Evolutionary conservation across 2,797 vertebrate genomes (phyloP).

Genomic region (Lepus oiostolus): DNA sequence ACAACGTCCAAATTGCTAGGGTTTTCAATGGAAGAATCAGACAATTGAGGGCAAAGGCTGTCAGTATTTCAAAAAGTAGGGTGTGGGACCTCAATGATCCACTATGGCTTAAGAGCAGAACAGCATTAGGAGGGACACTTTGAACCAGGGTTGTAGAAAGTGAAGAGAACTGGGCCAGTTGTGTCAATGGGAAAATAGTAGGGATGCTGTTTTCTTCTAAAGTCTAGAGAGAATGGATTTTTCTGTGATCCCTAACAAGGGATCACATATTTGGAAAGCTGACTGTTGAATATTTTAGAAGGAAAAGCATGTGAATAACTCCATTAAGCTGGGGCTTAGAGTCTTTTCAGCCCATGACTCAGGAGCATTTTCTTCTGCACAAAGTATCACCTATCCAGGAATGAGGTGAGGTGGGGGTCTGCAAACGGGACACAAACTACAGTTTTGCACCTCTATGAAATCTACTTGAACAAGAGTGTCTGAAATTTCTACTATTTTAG

Average conservation of each 20-base stretch:
- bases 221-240: background rate
- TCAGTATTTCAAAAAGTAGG: slow-evolving; percentile 63
- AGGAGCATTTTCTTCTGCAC: slow-evolving; percentile 19
- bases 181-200: background rate
- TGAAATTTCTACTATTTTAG: background rate
- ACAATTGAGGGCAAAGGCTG: slow-evolving; percentile 17
- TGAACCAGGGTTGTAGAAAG: background rate
- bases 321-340: background rate
- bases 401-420: background rate
- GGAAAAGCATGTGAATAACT: background rate
- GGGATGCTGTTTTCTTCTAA: slow-evolving; percentile 34
- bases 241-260: slow-evolving; percentile 52
- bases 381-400: slow-evolving; percentile 9
- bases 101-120: slow-evolving; percentile 74
- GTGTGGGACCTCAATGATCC: slow-evolving; percentile 30
- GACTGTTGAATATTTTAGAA: slow-evolving; percentile 21
- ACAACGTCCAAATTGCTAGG: background rate
- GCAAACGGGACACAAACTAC: background rate
- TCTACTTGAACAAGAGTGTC: background rate
- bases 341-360: background rate
- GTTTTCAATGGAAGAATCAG: slow-evolving; percentile 42
- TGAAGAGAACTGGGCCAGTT: background rate
- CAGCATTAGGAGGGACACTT: background rate
- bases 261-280: slow-evolving; percentile 46
- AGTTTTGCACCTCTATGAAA: slow-evolving; percentile 8